A percentile compares a stretch with the other conserved stretches of the same genome.
phyloP scores from a whole-genome alignment of 2,888 invertebrate genomes.

The Atethmia centrago region DNA sequence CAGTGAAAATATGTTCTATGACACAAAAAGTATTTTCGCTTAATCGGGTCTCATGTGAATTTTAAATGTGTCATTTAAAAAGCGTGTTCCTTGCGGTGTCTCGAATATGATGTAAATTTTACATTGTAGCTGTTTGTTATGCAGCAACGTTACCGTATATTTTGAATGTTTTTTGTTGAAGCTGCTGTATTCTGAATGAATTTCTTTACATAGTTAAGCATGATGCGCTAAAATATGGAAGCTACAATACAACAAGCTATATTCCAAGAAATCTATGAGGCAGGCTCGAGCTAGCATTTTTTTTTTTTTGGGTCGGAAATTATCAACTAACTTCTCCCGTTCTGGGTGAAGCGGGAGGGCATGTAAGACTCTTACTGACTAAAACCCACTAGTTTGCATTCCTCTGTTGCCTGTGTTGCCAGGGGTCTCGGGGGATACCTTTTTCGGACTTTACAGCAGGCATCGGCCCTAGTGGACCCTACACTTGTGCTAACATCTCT shows the following conservation, averaged over 20 bases:
- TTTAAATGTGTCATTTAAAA: conserved; percentile 65
- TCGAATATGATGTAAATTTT: conserved; percentile 58
- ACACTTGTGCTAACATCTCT: too few species aligned
- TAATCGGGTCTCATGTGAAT: conserved; percentile 69
- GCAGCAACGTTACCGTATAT: conserved; percentile 17
- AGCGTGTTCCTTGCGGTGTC: conserved; percentile 60
- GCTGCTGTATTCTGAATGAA: neutral
- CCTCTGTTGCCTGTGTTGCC: too few species aligned
- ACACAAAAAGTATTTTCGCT: conserved; percentile 67
- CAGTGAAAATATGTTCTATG: conserved; percentile 51
- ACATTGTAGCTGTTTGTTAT: conserved; percentile 30
- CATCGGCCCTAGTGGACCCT: too few species aligned
- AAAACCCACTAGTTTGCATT: too few species aligned
- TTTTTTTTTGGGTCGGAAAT: too few species aligned
- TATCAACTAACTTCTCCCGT: too few species aligned
- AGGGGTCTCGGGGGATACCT: too few species aligned
- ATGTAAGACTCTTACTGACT: too few species aligned
- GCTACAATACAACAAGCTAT: neutral
- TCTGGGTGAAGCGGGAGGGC: too few species aligned
- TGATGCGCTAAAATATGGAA: neutral
- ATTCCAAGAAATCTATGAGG: neutral
- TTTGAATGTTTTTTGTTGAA: conserved; percentile 2
- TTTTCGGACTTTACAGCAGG: too few species aligned
- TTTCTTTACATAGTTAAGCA: neutral
- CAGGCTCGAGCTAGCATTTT: too few species aligned